Base-by-base conservation (phyloP, 2,797 vertebrate species). In the Spondyliosoma cantharus region DNA sequence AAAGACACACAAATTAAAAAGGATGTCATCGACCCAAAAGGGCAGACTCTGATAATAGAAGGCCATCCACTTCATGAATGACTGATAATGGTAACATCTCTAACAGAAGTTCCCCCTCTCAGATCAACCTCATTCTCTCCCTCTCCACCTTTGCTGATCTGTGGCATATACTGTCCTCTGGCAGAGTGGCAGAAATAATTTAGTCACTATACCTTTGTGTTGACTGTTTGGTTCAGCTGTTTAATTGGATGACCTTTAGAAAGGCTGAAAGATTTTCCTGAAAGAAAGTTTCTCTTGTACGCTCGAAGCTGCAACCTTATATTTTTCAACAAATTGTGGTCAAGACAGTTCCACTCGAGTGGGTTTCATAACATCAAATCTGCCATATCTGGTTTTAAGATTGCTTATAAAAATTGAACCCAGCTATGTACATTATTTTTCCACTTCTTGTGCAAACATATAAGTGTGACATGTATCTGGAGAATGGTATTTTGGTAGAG, bases 21-120 rank as follows among this genome's bases (percentile, higher is more conserved):
- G 87, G 71, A 77, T 70, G 59, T 74, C 43, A 45, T 72, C 59
- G 64, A 81, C 73, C 79, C 27, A 37, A 84, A 82, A 89, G 86
- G 82, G 82, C 84, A 88, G 65, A 77, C 46, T 67, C 82, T 83
- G 88, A 81, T 83, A 90, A 84, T 76, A 87, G 76, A 76, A 78
- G 82, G 75, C 67, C 67, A 71, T 77, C 77, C 74, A 66, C 83
- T 86, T 74, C 76, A 46, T 71, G 78, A 83, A 77, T 81, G 76
- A 25, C 72, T 76, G 80, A 81, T 89, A 88, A 83, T 64, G 65
- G 37, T 60, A n/a, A 78, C 74, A 67, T 81, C 46, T 82, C 56
- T 43, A 66, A 53, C 17, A 71, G 22, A 54, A 32, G 60, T 25
- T 22, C 27, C 48, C 64, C 6, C n/a, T 59, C 5, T 61, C 64